phyloP scores from a whole-genome alignment of 2,888 invertebrate genomes.

The Willowsia nigromaculata region DNA sequence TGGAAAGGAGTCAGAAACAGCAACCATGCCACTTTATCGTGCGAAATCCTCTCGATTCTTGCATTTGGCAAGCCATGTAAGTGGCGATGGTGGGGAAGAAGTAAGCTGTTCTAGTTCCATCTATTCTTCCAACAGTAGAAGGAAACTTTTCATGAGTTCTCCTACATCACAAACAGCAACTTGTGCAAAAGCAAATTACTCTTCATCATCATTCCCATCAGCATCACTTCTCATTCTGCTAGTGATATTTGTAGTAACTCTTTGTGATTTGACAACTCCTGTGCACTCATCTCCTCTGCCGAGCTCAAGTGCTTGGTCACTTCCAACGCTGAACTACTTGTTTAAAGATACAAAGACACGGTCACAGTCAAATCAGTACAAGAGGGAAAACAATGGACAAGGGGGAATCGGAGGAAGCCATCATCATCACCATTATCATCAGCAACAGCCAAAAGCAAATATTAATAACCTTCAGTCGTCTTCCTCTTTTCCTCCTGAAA shows the following conservation, averaged over 20 bases:
- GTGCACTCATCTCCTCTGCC: slow-evolving; percentile 46
- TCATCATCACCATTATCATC: not conserved
- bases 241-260: slow-evolving; percentile 39
- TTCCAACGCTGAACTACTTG: slow-evolving; percentile 64
- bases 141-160: not conserved
- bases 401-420: not conserved
- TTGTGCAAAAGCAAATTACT: slow-evolving; percentile 10
- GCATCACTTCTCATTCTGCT: not conserved
- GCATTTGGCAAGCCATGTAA: slow-evolving; percentile 21
- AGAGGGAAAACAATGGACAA: slow-evolving; percentile 34
- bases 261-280: slow-evolving; percentile 45
- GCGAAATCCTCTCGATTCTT: not conserved
- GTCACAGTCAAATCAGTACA: slow-evolving; percentile 59
- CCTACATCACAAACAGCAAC: not conserved
- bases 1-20: not conserved
- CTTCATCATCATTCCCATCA: slow-evolving; percentile 20
- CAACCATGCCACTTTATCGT: slow-evolving; percentile 13
- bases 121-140: slow-evolving; percentile 15
- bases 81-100: not conserved
- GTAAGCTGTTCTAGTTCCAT: not conserved
- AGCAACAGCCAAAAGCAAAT: not conserved
- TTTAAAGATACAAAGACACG: slow-evolving; percentile 67
- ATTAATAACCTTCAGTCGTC: not conserved
- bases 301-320: slow-evolving; percentile 64
- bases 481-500: not conserved